Evolutionary conservation across 2,797 vertebrate species (phyloP), one percentile per base, ranked within the genome.

Genomic region (Gambusia yucatana): DNA sequence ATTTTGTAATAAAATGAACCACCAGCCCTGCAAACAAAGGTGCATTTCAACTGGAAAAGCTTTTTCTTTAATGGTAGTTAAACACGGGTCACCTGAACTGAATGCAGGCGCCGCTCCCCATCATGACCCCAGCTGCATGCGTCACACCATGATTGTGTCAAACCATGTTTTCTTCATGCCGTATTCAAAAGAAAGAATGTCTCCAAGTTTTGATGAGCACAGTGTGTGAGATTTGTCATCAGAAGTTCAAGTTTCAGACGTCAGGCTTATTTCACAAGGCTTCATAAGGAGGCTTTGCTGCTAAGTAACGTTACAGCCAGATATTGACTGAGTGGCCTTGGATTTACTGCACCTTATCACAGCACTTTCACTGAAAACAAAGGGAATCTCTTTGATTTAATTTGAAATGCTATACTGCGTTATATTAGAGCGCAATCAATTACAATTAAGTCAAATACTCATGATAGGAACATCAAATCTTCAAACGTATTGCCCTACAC

Each of bases 211-310:
- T 52, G 3, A 14, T 46, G 50, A 61, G 22, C 16, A 65, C 10
- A 25, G 57, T 25, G 17, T 10, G 50, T 25, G n/a, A 20, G 57
- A 57, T 71, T 39, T 52, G 71, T 17, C 47, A 39, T 36, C 17
- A 28, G 30, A 65, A 10, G 57, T 41, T 44, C 33, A 30, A 22
- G 4, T 63, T 77, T 74, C 63, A 79, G 75, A 82, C 33, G 14
- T 88, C 84, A 63, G 25, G 43, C n/a, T 65, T 43, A 73, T 89
- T 87, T 79, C 84, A 83, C 78, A 82, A 55, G 4, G 50, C 71
- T 75, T 52, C 75, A 79, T 77, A 74, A 83, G 36, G 25, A 79
- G 67, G 82, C 57, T 78, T 30, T 72, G 78, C 36, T 70, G 81
- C 59, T 73, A 36, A 75, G 82, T 82, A 80, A 90, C 82, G 71